phyloP scores from a whole-genome alignment of 2,888 invertebrate genomes.

The Thelaira solivaga region DNA sequence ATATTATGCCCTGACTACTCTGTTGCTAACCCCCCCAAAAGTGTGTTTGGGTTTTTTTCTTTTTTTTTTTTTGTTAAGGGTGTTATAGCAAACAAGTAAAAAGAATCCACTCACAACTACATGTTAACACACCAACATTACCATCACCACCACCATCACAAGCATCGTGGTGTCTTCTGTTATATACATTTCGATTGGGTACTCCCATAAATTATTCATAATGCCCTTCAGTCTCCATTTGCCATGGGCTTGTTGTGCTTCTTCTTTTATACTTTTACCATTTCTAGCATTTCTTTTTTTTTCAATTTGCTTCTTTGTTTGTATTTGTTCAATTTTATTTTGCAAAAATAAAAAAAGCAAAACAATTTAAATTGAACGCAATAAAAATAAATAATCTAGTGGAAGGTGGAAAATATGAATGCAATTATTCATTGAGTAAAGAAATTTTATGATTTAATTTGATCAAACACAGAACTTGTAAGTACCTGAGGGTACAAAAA shows the following conservation, averaged over 20 bases:
- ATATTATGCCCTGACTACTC: neutral
- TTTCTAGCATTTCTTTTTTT: neutral
- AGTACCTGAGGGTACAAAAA: neutral
- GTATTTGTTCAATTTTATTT: slow-evolving; percentile 40
- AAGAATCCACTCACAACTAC: slow-evolving; percentile 6
- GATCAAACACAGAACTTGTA: slow-evolving; percentile 20
- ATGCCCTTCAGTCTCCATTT: slow-evolving; percentile 57
- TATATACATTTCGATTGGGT: slow-evolving; percentile 70
- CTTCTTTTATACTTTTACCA: slow-evolving; percentile 14
- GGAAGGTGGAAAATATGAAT: slow-evolving; percentile 6
- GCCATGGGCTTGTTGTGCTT: slow-evolving; percentile 36
- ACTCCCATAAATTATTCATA: slow-evolving; percentile 72
- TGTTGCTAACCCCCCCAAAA: slow-evolving; percentile 10
- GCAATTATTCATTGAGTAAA: slow-evolving; percentile 34
- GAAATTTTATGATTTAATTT: slow-evolving; percentile 48
- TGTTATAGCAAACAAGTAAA: slow-evolving; percentile 40
- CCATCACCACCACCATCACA: neutral
- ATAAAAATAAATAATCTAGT: slow-evolving; percentile 6
- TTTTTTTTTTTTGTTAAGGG: slow-evolving; percentile 25
- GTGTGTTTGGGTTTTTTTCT: slow-evolving; percentile 8
- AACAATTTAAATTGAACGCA: slow-evolving; percentile 25
- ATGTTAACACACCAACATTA: neutral
- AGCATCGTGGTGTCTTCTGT: slow-evolving; percentile 31
- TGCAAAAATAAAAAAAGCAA: no score
- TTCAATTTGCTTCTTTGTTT: slow-evolving; percentile 27